phyloP scores from a whole-genome alignment of 2,797 vertebrate species.

The Heteromormyrus szaboi region DNA sequence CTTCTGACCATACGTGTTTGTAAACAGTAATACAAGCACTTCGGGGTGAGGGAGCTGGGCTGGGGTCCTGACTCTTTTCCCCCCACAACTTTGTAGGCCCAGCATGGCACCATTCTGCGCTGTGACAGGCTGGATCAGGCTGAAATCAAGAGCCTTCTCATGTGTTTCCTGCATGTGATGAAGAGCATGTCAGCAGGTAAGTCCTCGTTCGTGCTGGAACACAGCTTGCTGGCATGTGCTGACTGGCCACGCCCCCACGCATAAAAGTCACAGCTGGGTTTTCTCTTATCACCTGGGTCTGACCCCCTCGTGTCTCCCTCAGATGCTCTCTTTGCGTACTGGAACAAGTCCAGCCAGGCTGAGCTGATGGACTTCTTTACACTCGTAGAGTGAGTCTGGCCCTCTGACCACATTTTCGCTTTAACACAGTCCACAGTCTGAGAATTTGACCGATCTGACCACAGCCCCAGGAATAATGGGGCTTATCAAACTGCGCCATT shows the following conservation, averaged over 20 bases:
- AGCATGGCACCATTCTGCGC: slow-evolving; percentile 74
- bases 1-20: background rate
- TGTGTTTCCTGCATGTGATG: slow-evolving; percentile 91
- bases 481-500: background rate
- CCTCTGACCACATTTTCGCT: background rate
- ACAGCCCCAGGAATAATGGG: background rate
- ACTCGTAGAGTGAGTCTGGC: slow-evolving; percentile 81
- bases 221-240: background rate
- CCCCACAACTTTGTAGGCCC: slow-evolving; percentile 60
- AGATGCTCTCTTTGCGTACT: slow-evolving; percentile 94
- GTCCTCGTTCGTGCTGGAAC: slow-evolving; percentile 31
- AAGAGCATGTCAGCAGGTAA: slow-evolving; percentile 98
- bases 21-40: background rate
- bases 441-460: background rate
- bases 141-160: slow-evolving; percentile 89
- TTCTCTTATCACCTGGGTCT: background rate
- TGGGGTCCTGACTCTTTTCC: background rate
- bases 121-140: slow-evolving; percentile 90
- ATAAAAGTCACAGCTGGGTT: background rate
- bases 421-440: background rate
- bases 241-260: background rate
- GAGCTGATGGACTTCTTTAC: slow-evolving; percentile 97
- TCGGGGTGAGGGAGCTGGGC: background rate
- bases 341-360: slow-evolving; percentile 86
- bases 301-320: slow-evolving; percentile 26